These are phyloP conservation scores for Agrochola lota DNA, from an alignment of 2,888 invertebrate genomes.

Conservation along the genomic window DNA sequence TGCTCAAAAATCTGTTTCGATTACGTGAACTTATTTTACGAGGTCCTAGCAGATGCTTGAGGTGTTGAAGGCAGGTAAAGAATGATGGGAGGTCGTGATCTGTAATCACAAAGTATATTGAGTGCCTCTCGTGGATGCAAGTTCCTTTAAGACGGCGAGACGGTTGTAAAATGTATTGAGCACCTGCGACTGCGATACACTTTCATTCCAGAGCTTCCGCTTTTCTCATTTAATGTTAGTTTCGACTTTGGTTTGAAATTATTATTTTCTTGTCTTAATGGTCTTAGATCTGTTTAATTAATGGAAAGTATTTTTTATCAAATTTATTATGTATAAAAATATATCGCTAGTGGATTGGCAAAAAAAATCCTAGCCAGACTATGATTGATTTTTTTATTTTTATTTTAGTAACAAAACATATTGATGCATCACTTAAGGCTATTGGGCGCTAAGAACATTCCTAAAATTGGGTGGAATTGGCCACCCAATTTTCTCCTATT, in stretches of 20 bases:
- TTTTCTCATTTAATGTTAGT: slow-evolving; percentile 1
- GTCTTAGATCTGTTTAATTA: too few species aligned
- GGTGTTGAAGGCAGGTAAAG: slow-evolving; percentile 4
- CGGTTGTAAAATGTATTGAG: slow-evolving; percentile 22
- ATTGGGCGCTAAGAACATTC: too few species aligned
- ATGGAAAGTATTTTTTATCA: too few species aligned
- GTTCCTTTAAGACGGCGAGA: slow-evolving; percentile 7
- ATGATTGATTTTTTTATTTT: too few species aligned
- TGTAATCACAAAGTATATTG: slow-evolving; percentile 27
- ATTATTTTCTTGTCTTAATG: neutral
- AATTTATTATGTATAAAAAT: too few species aligned
- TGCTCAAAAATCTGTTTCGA: slow-evolving; percentile 54
- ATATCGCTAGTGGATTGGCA: too few species aligned
- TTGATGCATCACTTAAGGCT: too few species aligned
- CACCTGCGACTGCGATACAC: slow-evolving; percentile 7
- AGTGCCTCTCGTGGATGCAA: neutral
- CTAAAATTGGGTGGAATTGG: too few species aligned
- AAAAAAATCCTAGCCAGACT: too few species aligned
- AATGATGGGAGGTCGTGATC: slow-evolving; percentile 15
- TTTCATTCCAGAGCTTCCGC: slow-evolving; percentile 27
- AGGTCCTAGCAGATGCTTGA: neutral
- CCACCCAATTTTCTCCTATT: too few species aligned
- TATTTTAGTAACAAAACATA: too few species aligned
- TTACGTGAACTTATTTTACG: slow-evolving; percentile 50
- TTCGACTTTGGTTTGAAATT: neutral